Base-by-base conservation (phyloP, 2,888 invertebrate species). In the Micropterix aruncella region DNA sequence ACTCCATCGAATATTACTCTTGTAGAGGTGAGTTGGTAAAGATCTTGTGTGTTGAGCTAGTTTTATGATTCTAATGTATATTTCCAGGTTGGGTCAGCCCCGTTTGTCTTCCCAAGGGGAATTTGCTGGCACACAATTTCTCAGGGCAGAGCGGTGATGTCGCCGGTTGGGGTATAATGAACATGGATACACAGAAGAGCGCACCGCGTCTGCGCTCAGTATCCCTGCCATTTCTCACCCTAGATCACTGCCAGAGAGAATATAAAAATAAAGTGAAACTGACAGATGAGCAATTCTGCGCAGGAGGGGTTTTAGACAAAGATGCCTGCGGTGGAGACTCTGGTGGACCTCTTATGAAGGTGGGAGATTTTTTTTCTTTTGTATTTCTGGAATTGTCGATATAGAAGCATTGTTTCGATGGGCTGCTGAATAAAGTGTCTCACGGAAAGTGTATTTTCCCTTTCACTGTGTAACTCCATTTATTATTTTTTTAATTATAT, bases 291-390 rank as follows among this genome's bases (percentile, higher is more conserved):
- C 70, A 74, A 51, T 59, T 76, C 51, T 77, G 76, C 54, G 75
- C 73, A 0, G 79, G 78, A 7, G 75, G 76, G 18, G 61, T 65
- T 40, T 52, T 58, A 1, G 75, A 76, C 43, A 64, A 70, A 46
- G 79, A 79, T 52, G 72, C 77, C 0, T 79, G 79, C 48, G 67
- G 64, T 1, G 78, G 79, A 1, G 79, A 80, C 53, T 76, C 76
- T 1, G 80, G 79, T 3, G 79, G 79, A 3, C 79, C 79, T 17
- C 58, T 69, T 1, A 66, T 67, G 64, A 67, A 66, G 64, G 71
- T 52, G n/a, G n/a, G n/a, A n/a, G n/a, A n/a, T n/a, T n/a, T n/a
- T n/a, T n/a, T n/a, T n/a, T n/a, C n/a, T n/a, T n/a, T n/a, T n/a
- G n/a, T n/a, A n/a, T n/a, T n/a, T n/a, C n/a, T n/a, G n/a, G n/a